A percentile compares a stretch with the other conserved stretches of the same genome.
Evolutionary conservation across 2,888 invertebrate species (phyloP).

Genomic region (Drosophila mimetica): DNA sequence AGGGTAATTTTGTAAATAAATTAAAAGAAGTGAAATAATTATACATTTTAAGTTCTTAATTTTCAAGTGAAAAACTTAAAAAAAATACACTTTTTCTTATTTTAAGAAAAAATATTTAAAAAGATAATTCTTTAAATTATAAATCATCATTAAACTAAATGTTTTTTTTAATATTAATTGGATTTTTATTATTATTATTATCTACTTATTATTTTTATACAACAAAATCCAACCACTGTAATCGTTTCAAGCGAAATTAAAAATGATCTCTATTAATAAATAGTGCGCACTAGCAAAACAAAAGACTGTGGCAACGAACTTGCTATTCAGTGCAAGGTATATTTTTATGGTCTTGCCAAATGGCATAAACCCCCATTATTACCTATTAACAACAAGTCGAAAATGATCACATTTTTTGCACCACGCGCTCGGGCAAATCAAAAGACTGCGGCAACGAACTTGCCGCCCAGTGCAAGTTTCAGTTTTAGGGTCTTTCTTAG

Average conservation of each 20-base stretch:
- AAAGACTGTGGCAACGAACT: constrained; percentile 60
- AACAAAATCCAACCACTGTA: too few species aligned
- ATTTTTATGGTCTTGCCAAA: neutral
- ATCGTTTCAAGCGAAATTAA: neutral
- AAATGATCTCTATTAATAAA: neutral
- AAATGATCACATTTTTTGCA: neutral
- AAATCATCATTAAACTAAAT: too few species aligned
- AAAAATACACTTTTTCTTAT: too few species aligned
- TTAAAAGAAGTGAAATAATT: too few species aligned
- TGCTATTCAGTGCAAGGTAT: constrained; percentile 8
- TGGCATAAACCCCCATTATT: neutral
- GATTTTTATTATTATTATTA: too few species aligned
- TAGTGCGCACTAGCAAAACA: constrained; percentile 19
- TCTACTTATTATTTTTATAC: too few species aligned
- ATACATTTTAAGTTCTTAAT: too few species aligned
- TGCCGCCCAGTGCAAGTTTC: constrained; percentile 4
- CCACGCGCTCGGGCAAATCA: neutral
- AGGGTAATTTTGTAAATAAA: too few species aligned
- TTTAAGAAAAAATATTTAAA: too few species aligned
- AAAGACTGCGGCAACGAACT: constrained; percentile 11
- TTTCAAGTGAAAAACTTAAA: too few species aligned
- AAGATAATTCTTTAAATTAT: too few species aligned
- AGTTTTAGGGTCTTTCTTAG: constrained; percentile 20
- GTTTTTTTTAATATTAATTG: too few species aligned
- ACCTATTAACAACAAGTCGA: neutral